Evolutionary conservation across 2,888 invertebrate genomes (phyloP).

Genomic region (Cephus pygmeus): DNA sequence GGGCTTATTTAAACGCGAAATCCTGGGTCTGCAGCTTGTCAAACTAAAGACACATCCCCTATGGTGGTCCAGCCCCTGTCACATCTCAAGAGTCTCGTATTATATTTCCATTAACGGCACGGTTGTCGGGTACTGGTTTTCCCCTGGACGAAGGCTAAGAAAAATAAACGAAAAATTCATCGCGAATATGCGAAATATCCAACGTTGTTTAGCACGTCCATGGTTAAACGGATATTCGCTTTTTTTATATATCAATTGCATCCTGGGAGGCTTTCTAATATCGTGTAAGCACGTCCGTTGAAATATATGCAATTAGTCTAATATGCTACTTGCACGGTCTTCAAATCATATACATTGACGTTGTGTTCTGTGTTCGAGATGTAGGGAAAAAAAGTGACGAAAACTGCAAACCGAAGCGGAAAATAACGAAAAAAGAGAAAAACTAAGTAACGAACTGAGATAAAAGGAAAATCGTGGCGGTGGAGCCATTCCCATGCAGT

Average conservation of each 20-base stretch:
- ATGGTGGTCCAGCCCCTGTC: not conserved
- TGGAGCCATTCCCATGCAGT: conserved; percentile 39
- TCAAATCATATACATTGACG: not conserved
- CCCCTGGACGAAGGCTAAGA: not conserved
- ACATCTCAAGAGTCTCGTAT: conserved; percentile 22
- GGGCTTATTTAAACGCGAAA: not conserved
- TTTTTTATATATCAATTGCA: not conserved
- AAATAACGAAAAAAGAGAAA: conserved; percentile 3
- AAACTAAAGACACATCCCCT: conserved; percentile 10
- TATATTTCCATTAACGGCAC: conserved; percentile 32
- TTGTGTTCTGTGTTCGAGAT: not conserved
- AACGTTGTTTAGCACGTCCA: not conserved
- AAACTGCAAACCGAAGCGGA: not conserved
- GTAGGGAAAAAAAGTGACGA: not conserved
- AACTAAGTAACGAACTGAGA: not conserved
- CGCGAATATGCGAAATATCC: not conserved
- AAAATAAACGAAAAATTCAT: conserved; percentile 18
- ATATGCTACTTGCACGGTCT: not conserved
- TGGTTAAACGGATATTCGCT: not conserved
- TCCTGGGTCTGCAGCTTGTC: conserved; percentile 9
- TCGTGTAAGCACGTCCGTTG: not conserved
- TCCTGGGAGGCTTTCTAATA: not conserved
- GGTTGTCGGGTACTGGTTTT: not conserved
- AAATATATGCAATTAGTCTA: not conserved
- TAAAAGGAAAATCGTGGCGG: conserved; percentile 19